Percentiles rank a stretch among this genome's conserved stretches.
phyloP scores from a whole-genome alignment of 2,797 vertebrate species.

The Masticophis lateralis region DNA sequence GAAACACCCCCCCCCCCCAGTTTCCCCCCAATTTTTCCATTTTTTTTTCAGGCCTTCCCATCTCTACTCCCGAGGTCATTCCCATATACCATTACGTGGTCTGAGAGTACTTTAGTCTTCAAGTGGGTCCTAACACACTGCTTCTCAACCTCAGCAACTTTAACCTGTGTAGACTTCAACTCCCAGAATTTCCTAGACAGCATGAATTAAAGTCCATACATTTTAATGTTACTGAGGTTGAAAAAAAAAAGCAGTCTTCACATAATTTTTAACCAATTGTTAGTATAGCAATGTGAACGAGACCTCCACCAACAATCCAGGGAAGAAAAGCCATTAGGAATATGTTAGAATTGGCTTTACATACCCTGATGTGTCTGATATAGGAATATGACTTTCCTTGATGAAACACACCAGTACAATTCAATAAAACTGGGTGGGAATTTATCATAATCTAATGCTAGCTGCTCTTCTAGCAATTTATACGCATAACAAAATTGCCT shows the following conservation, averaged over 20 bases:
- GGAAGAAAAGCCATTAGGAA: neutral
- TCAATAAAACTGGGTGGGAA: neutral
- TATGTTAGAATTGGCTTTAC: neutral
- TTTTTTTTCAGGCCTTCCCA: neutral
- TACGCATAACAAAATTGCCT: neutral
- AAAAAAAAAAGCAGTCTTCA: neutral
- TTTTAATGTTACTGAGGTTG: neutral
- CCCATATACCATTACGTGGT: neutral
- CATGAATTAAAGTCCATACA: neutral
- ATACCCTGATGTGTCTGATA: neutral
- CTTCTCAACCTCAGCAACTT: neutral
- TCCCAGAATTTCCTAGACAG: neutral
- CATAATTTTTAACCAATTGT: neutral
- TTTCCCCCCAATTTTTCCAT: neutral
- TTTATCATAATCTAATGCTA: neutral
- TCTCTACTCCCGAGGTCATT: neutral
- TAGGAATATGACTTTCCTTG: neutral
- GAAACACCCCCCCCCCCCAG: too few species aligned
- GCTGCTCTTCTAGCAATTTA: neutral
- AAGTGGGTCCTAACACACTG: neutral
- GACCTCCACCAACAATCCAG: neutral
- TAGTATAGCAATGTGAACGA: constrained; percentile 10
- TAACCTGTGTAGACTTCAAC: neutral
- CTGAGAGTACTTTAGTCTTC: neutral
- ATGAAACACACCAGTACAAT: neutral